Percentiles rank a stretch among this genome's conserved stretches.
These are phyloP conservation scores for Euleptes europaea DNA, from an alignment of 2,113 vertebrate species.

Conservation along the genomic window DNA sequence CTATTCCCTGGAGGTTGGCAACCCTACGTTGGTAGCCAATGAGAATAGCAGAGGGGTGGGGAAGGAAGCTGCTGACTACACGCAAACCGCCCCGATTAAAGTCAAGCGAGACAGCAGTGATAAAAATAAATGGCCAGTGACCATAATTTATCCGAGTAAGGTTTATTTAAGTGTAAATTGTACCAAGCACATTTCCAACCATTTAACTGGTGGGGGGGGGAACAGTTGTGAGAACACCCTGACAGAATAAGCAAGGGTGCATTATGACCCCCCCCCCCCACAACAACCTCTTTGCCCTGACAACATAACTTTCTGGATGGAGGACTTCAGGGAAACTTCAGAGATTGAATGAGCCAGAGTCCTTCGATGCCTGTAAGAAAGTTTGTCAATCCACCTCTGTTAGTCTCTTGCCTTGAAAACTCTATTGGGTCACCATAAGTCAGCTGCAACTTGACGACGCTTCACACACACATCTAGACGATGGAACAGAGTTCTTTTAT, in stretches of 20 bases:
- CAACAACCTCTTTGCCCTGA: constrained; percentile 18
- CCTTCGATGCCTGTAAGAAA: constrained; percentile 3
- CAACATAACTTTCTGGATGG: background rate
- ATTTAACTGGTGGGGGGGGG: constrained; percentile 3
- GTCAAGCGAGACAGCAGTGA: background rate
- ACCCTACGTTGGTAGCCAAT: background rate
- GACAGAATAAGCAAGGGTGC: background rate
- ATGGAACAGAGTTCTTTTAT: too few species aligned
- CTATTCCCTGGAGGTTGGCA: too few species aligned
- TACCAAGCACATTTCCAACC: background rate
- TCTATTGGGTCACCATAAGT: too few species aligned
- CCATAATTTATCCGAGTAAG: constrained; percentile 24
- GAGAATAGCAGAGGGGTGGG: background rate
- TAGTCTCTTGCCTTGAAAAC: too few species aligned
- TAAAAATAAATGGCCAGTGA: constrained; percentile 37
- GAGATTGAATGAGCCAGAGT: background rate
- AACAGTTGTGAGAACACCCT: constrained; percentile 12
- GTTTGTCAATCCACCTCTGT: too few species aligned
- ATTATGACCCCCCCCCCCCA: background rate
- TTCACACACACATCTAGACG: too few species aligned
- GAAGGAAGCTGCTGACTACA: background rate
- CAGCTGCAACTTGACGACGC: too few species aligned
- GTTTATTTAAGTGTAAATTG: constrained; percentile 40
- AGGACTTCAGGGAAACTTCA: background rate
- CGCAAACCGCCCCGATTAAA: background rate